Evolutionary conservation across 2,113 vertebrate genomes (phyloP), one percentile per base, ranked within the genome.

Genomic region (Aleadryas rufinucha): DNA sequence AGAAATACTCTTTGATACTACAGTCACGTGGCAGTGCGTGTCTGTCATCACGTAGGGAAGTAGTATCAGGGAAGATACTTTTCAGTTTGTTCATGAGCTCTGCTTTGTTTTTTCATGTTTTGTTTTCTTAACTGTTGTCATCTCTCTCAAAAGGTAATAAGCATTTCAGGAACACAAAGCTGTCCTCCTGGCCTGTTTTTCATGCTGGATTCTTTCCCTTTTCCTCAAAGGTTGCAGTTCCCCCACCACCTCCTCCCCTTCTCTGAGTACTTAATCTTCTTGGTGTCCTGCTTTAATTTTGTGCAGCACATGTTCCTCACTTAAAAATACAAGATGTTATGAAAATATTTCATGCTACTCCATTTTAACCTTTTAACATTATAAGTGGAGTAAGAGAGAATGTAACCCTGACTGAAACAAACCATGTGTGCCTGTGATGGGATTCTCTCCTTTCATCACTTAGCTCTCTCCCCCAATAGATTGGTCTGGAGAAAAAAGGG

Each of bases 261-360:
- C 72, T 74, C 84, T 50, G 49, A 80, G 54, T 69, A 81, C 35
- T 84, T 86, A 53, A 92, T 92, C 81, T 87, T 84, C 44, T 33
- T 50, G 33, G 27, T 88, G 82, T 90, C 66, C 65, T 75, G 54
- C 72, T 94, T 90, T 69, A 81, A 84, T 86, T 96, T 79, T 81
- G 41, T 61, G 31, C 56, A 77, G 79, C n/a, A 22, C 35, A 12
- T 39, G 86, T 92, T 88, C 53, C 37, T 64, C 41, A 37, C 83
- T 85, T 89, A 41, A 91, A 86, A 90, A 94, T 84, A 57, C 89
- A 77, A 85, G 52, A 63, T 81, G 59, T 89, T 85, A 74, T 22
- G n/a, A 95, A 90, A 93, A 92, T 93, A 84, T 78, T 90, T 30
- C 44, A n/a, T 52, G 61, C 57, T 88, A 63, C 44, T 82, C 70